phyloP scores from a whole-genome alignment of 2,888 invertebrate species.

The Himalopsyche anomala region DNA sequence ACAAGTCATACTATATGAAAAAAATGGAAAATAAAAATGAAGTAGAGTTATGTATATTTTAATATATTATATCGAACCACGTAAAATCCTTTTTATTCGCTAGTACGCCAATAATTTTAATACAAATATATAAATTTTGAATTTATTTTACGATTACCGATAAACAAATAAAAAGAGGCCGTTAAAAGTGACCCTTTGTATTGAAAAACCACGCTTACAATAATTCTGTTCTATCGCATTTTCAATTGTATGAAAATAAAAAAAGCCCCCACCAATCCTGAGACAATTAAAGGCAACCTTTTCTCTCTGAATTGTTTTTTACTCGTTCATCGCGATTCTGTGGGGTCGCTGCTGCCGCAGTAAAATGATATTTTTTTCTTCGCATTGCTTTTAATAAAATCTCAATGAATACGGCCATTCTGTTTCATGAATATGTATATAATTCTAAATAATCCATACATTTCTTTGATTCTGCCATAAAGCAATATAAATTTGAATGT shows the following conservation, averaged over 20 bases:
- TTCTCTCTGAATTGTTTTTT: constrained; percentile 29
- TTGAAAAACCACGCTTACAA: constrained; percentile 9
- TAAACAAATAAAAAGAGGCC: background rate
- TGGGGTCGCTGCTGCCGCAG: background rate
- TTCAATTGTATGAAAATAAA: constrained; percentile 17
- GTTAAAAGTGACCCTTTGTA: constrained; percentile 10
- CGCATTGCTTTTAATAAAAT: constrained; percentile 6
- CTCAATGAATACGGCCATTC: constrained; percentile 6
- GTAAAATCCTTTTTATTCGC: no score
- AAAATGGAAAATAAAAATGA: no score
- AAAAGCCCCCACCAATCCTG: background rate
- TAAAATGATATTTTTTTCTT: constrained; percentile 4
- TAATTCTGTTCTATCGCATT: constrained; percentile 5
- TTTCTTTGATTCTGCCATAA: background rate
- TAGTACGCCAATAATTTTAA: no score
- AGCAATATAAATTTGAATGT: background rate
- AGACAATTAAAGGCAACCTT: constrained; percentile 23
- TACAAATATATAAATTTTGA: background rate
- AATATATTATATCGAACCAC: no score
- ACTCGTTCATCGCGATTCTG: constrained; percentile 2
- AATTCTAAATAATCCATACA: background rate
- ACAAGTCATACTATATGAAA: no score
- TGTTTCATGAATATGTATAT: constrained; percentile 1
- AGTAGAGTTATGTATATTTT: no score
- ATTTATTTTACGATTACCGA: background rate